Conservation (phyloP, 2,888 invertebrate genomes). For the Girardia tigrina region DNA sequence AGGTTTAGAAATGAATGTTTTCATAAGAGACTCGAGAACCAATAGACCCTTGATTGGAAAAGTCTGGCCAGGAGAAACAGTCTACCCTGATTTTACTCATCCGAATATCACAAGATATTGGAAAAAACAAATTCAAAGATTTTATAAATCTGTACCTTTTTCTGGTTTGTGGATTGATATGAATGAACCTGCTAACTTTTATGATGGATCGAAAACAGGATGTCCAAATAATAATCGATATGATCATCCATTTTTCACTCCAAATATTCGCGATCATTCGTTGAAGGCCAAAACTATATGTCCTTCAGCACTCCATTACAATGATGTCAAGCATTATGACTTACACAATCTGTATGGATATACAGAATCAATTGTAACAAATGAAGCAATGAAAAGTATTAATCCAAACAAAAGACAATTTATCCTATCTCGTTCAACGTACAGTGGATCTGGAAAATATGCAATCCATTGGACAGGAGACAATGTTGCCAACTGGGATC, state of each 20-base stretch:
- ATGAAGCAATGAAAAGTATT: slow-evolving; percentile 39
- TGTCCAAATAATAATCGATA: slow-evolving; percentile 40
- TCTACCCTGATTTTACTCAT: slow-evolving; percentile 44
- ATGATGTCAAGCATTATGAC: slow-evolving; percentile 41
- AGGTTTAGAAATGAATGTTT: slow-evolving; percentile 40
- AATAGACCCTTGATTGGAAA: slow-evolving; percentile 39
- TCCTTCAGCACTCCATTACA: slow-evolving; percentile 41
- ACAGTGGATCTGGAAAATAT: slow-evolving; percentile 42
- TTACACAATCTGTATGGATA: slow-evolving; percentile 44
- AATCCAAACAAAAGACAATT: slow-evolving; percentile 41
- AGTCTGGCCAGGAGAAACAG: slow-evolving; percentile 44
- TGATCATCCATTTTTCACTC: slow-evolving; percentile 45
- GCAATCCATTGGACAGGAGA: slow-evolving; percentile 48
- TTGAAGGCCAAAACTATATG: slow-evolving; percentile 41
- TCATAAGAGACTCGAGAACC: slow-evolving; percentile 55
- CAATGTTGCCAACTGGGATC: slow-evolving; percentile 45
- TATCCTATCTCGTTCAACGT: slow-evolving; percentile 63
- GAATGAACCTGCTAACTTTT: slow-evolving; percentile 49
- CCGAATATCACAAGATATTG: slow-evolving; percentile 42
- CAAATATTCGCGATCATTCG: slow-evolving; percentile 40
- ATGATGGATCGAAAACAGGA: slow-evolving; percentile 43
- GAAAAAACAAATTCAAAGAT: slow-evolving; percentile 40
- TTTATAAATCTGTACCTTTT: slow-evolving; percentile 40
- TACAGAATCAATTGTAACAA: slow-evolving; percentile 40
- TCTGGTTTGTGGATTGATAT: slow-evolving; percentile 48